Evolutionary conservation across 2,797 vertebrate genomes (phyloP).

Genomic region (Cyclura pinguis): DNA sequence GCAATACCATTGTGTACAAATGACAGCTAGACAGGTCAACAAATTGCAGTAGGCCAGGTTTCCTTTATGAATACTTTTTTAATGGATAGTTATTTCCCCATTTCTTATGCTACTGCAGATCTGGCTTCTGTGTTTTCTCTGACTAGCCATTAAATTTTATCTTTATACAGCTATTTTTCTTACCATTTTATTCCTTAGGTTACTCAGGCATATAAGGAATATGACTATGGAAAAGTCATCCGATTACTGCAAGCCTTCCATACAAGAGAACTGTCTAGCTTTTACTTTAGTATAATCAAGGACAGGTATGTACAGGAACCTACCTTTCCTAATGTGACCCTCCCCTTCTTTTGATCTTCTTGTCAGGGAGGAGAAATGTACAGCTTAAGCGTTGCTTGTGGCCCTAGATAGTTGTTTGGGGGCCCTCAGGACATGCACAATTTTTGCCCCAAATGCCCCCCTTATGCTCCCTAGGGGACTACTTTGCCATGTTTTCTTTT

Average conservation of each 20-base stretch:
- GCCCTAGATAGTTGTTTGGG: too few relatives aligned
- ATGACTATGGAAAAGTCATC: conserved; percentile 89
- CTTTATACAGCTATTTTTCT: not conserved
- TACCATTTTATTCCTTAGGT: conserved; percentile 79
- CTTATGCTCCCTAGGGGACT: too few relatives aligned
- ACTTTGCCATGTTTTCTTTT: too few relatives aligned
- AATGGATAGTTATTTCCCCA: not conserved
- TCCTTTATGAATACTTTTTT: not conserved
- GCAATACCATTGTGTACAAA: not conserved
- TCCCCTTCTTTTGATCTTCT: not conserved
- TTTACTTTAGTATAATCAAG: conserved; percentile 97
- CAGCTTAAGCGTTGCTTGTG: not conserved
- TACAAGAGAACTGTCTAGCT: conserved; percentile 90
- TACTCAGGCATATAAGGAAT: conserved; percentile 91
- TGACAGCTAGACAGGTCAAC: not conserved
- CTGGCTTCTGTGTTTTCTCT: not conserved
- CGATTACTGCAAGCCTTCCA: conserved; percentile 90
- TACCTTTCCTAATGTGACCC: conserved; percentile 19
- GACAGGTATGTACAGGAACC: conserved; percentile 83
- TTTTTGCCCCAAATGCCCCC: too few relatives aligned
- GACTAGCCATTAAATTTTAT: not conserved
- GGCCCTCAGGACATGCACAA: not conserved
- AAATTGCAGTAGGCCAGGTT: not conserved
- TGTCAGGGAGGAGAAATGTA: not conserved
- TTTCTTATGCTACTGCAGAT: not conserved